A percentile compares a stretch with the other conserved stretches of the same genome.
Evolutionary conservation across 2,888 invertebrate species (phyloP).

Genomic region (Lamellibrachia columna): DNA sequence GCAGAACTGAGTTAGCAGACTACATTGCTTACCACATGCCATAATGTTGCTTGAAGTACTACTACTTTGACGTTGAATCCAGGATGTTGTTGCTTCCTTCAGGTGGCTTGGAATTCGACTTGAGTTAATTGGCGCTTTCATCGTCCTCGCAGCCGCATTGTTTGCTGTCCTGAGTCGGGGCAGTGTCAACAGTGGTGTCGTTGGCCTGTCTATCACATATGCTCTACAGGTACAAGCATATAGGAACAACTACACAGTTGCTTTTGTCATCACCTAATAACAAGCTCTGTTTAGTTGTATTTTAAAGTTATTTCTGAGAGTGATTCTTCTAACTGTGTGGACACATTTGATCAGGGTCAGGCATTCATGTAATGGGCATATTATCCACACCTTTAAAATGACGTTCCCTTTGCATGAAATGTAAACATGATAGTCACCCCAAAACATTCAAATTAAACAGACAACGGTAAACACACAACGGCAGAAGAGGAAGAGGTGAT

Average conservation of each 20-base stretch:
- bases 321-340: too few relatives aligned
- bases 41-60: neutral
- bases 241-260: neutral
- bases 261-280: neutral
- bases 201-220: slow-evolving; percentile 62
- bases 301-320: too few relatives aligned
- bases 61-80: neutral
- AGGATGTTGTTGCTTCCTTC: neutral
- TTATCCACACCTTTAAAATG: too few relatives aligned
- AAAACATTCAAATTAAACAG: too few relatives aligned
- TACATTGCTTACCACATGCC: neutral
- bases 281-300: neutral
- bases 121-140: slow-evolving; percentile 57
- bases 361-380: too few relatives aligned
- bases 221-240: slow-evolving; percentile 56
- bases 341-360: too few relatives aligned
- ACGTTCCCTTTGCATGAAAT: too few relatives aligned
- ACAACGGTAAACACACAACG: too few relatives aligned
- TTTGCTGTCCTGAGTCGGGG: slow-evolving; percentile 58
- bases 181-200: slow-evolving; percentile 54
- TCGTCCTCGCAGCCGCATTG: slow-evolving; percentile 57
- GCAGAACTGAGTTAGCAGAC: neutral
- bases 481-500: too few relatives aligned
- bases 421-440: too few relatives aligned
- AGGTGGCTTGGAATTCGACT: slow-evolving; percentile 65